These are phyloP conservation scores for Rapana venosa DNA, from an alignment of 2,888 invertebrate species.

Conservation along the genomic window DNA sequence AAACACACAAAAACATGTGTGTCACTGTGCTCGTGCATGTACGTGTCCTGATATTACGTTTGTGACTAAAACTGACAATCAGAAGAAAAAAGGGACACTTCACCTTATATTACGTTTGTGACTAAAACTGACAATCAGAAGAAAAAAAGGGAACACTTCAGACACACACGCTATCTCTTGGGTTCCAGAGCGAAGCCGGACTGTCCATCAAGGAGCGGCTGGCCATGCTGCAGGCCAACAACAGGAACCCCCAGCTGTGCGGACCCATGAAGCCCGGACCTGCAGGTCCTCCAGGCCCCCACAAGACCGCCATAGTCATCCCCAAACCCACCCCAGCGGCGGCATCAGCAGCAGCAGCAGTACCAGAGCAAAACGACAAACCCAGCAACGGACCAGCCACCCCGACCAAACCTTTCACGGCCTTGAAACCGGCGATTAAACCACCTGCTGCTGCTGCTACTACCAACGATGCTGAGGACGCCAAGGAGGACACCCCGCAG, in stretches of 20 bases:
- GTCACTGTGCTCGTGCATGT: background rate
- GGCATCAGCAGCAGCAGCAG: background rate
- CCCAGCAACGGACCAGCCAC: background rate
- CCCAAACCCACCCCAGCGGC: background rate
- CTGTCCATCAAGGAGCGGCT: slow-evolving; percentile 41
- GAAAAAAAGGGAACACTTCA: background rate
- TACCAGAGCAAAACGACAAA: background rate
- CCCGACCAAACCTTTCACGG: background rate
- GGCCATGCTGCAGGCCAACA: slow-evolving; percentile 37
- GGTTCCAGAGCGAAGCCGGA: background rate
- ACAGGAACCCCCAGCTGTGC: slow-evolving; percentile 4
- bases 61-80: background rate
- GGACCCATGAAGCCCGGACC: slow-evolving; percentile 31
- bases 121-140: background rate
- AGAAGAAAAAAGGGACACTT: background rate
- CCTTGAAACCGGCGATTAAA: background rate
- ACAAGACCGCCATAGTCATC: background rate
- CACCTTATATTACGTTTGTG: no score
- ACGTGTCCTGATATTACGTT: background rate
- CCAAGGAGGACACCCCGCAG: background rate
- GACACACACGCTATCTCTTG: background rate
- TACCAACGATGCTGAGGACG: background rate
- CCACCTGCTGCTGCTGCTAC: background rate
- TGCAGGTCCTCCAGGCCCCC: no score
- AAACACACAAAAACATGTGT: no score